These are phyloP conservation scores for Periophthalmus magnuspinnatus DNA, from an alignment of 2,797 vertebrate genomes.

Conservation along the genomic window DNA sequence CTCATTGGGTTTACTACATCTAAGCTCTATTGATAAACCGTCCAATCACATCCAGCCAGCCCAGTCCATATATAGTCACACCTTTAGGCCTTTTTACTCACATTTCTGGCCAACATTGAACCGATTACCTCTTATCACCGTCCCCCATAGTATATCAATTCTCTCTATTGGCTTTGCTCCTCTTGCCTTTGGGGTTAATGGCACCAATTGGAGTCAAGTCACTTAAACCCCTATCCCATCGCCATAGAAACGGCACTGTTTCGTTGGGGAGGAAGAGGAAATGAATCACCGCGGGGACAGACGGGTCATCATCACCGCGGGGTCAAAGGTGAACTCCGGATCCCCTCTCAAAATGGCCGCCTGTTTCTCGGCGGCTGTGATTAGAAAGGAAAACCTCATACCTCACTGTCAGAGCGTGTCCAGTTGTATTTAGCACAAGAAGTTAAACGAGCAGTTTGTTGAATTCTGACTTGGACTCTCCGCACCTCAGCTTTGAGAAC, in stretches of 20 bases:
- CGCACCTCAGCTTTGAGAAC: slow-evolving; percentile 27
- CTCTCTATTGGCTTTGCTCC: slow-evolving; percentile 32
- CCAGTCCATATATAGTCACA: slow-evolving; percentile 16
- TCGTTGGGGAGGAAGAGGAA: slow-evolving; percentile 36
- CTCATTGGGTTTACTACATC: slow-evolving; percentile 15
- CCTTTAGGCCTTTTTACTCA: slow-evolving; percentile 36
- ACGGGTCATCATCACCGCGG: slow-evolving; percentile 34
- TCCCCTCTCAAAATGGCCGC: slow-evolving; percentile 25
- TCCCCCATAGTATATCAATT: slow-evolving; percentile 30
- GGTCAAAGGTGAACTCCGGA: slow-evolving; percentile 47
- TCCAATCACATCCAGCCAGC: slow-evolving; percentile 22
- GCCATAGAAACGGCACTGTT: slow-evolving; percentile 52
- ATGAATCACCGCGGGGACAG: slow-evolving; percentile 56
- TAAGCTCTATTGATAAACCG: slow-evolving; percentile 13
- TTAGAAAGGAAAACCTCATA: slow-evolving; percentile 72
- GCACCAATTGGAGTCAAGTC: slow-evolving; percentile 25
- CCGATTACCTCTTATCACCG: slow-evolving; percentile 36
- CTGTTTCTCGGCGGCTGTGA: slow-evolving; percentile 58
- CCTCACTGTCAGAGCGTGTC: slow-evolving; percentile 62
- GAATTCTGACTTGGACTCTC: slow-evolving; percentile 20
- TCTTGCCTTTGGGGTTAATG: slow-evolving; percentile 50
- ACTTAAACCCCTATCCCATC: slow-evolving; percentile 19
- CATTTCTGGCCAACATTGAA: slow-evolving; percentile 22
- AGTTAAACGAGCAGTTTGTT: slow-evolving; percentile 56
- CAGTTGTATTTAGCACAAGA: slow-evolving; percentile 62